These are phyloP conservation scores for Tenualosa thibaudeaui DNA, from an alignment of 2,797 vertebrate genomes.

Conservation along the genomic window DNA sequence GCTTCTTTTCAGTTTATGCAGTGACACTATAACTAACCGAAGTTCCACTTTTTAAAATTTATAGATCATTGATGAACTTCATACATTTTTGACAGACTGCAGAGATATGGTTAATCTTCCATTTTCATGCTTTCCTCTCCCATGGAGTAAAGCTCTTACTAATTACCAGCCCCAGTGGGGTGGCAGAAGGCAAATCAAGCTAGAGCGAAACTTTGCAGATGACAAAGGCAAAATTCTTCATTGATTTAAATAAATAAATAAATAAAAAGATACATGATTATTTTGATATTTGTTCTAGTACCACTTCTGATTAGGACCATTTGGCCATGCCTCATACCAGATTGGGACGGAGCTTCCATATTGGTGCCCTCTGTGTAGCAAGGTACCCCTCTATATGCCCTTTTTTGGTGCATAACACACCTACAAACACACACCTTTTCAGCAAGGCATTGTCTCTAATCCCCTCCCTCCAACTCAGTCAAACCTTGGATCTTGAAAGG, in stretches of 20 bases:
- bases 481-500: too few species aligned
- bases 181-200: background rate
- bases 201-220: background rate
- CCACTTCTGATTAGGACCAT: too few species aligned
- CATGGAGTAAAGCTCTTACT: background rate
- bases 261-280: too few species aligned
- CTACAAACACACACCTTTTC: too few species aligned
- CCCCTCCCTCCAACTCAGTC: too few species aligned
- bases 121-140: background rate
- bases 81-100: background rate
- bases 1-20: background rate
- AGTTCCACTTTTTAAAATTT: background rate
- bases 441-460: too few species aligned
- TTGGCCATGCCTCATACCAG: too few species aligned
- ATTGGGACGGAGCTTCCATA: too few species aligned
- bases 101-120: background rate
- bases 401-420: too few species aligned
- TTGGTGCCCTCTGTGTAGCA: too few species aligned
- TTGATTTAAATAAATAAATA: background rate
- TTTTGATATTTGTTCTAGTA: too few species aligned
- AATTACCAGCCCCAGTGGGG: background rate
- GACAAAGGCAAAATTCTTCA: background rate
- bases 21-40: background rate
- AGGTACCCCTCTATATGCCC: too few species aligned
- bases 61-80: background rate